These are phyloP conservation scores for Antennarius maculatus DNA, from an alignment of 2,797 vertebrate species.

Conservation along the genomic window DNA sequence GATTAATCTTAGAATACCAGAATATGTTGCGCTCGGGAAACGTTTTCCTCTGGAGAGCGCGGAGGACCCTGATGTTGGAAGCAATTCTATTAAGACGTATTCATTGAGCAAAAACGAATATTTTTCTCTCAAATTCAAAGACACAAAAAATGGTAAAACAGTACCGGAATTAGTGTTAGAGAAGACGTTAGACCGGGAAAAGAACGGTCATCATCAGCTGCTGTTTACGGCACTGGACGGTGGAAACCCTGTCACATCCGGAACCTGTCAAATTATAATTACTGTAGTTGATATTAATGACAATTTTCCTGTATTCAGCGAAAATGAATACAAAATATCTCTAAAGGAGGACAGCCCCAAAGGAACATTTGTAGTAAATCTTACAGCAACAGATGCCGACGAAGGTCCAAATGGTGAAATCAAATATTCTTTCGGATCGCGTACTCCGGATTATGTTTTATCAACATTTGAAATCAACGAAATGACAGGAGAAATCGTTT, in stretches of 20 bases:
- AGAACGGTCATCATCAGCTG: conserved; percentile 38
- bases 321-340: conserved; percentile 38
- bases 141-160: conserved; percentile 36
- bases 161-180: conserved; percentile 65
- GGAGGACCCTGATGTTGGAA: conserved; percentile 16
- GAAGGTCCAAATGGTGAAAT: conserved; percentile 65
- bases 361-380: conserved; percentile 8
- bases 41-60: conserved; percentile 6
- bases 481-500: conserved; percentile 62
- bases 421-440: conserved; percentile 60
- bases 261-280: conserved; percentile 51
- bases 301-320: conserved; percentile 57
- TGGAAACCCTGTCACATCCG: conserved; percentile 56
- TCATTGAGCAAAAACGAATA: conserved; percentile 56
- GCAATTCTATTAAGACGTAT: conserved; percentile 55
- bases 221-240: conserved; percentile 66
- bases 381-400: conserved; percentile 58
- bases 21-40: neutral
- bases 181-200: conserved; percentile 67
- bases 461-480: conserved; percentile 61
- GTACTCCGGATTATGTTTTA: conserved; percentile 41
- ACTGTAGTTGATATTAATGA: conserved; percentile 62
- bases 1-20: neutral
- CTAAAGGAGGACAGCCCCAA: conserved; percentile 33
- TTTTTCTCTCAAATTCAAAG: conserved; percentile 64